Evolutionary conservation across 2,888 invertebrate genomes (phyloP).

Genomic region (Ochropleura leucogaster): DNA sequence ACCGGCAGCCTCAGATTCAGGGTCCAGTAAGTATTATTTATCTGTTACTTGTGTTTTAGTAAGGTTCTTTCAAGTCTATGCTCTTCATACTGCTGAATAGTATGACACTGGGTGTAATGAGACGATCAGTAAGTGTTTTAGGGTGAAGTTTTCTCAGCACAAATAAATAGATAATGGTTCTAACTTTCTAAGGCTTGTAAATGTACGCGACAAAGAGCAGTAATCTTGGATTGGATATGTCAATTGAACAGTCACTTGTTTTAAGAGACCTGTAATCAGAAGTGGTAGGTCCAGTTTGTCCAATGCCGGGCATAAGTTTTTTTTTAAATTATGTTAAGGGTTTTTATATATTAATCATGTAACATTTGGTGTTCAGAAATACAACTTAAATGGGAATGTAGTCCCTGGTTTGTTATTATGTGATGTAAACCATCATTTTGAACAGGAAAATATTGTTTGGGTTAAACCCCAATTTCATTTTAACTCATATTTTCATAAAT

Average conservation of each 20-base stretch:
- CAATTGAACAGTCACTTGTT: background rate
- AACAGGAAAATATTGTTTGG: conserved; percentile 42
- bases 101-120: background rate
- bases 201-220: background rate
- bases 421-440: conserved; percentile 22
- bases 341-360: background rate
- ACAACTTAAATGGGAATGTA: background rate
- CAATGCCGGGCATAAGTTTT: background rate
- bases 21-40: conserved; percentile 77
- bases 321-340: background rate
- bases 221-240: background rate
- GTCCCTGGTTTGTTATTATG: background rate
- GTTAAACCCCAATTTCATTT: conserved; percentile 15
- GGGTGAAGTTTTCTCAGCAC: background rate
- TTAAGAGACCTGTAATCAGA: too few species aligned
- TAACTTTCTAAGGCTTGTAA: background rate
- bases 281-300: background rate
- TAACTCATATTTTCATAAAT: background rate
- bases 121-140: too few species aligned
- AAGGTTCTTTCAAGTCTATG: background rate
- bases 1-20: conserved; percentile 84
- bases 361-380: background rate
- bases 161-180: background rate
- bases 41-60: background rate
- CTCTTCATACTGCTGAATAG: background rate